phyloP scores from a whole-genome alignment of 2,113 vertebrate species.

The Pimephales promelas region DNA sequence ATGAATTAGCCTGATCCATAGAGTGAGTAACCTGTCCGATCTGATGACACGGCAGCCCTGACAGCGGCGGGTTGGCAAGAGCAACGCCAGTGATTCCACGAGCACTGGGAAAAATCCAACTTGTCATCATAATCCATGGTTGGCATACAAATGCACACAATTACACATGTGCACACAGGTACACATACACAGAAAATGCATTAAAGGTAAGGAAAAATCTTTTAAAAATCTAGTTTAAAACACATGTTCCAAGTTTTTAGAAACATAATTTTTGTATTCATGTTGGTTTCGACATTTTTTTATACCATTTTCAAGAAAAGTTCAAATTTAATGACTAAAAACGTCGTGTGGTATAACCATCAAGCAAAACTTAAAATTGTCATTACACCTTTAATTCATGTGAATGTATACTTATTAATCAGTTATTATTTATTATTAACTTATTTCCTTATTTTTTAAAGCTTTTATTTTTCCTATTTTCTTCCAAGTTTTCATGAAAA shows the following conservation, averaged over 20 bases:
- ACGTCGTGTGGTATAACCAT: not conserved
- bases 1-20: slow-evolving; percentile 60
- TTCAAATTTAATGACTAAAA: not conserved
- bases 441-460: not conserved
- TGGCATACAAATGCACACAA: slow-evolving; percentile 12
- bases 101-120: not conserved
- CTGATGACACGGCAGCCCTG: slow-evolving; percentile 59
- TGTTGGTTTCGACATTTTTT: not conserved
- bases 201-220: not conserved
- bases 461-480: too few relatives aligned
- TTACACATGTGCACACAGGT: slow-evolving; percentile 16
- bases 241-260: not conserved
- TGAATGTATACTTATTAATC: not conserved
- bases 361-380: not conserved
- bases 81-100: not conserved
- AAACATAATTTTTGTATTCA: not conserved
- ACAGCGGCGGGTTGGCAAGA: slow-evolving; percentile 59
- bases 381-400: not conserved
- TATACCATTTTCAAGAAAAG: not conserved
- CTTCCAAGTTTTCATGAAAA: not conserved
- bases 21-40: slow-evolving; percentile 24
- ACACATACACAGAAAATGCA: slow-evolving; percentile 50
- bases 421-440: not conserved
- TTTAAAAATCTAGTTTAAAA: slow-evolving; percentile 2
- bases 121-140: slow-evolving; percentile 23